Conservation (phyloP, 2,797 vertebrate genomes). For the Clarias fuscus region DNA sequence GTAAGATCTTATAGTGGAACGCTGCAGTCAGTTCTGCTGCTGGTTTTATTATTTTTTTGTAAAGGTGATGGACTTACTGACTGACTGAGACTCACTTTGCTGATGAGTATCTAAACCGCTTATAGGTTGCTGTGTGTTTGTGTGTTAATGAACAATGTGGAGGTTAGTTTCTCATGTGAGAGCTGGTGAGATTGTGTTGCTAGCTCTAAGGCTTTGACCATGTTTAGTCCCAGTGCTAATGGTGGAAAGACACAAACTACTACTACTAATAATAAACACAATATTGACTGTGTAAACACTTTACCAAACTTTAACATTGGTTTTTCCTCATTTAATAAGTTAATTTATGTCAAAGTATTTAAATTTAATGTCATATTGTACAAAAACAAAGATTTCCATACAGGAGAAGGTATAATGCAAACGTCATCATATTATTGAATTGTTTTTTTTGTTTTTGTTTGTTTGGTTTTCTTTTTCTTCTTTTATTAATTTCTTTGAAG, state of each 20-base stretch:
- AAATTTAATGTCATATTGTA: background rate
- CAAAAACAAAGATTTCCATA: background rate
- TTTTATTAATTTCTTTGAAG: background rate
- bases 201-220: constrained; percentile 4
- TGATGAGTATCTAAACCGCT: background rate
- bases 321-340: background rate
- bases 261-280: background rate
- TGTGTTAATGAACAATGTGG: background rate
- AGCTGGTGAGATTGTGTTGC: constrained; percentile 2
- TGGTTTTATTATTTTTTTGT: background rate
- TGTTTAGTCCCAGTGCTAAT: background rate
- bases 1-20: background rate
- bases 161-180: constrained; percentile 5
- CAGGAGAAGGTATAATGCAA: background rate
- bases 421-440: too few species aligned
- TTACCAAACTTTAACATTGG: background rate
- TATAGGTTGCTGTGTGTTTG: background rate
- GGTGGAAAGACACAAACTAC: background rate
- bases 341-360: background rate
- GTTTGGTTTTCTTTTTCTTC: too few species aligned
- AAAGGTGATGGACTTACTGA: background rate
- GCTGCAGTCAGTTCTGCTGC: background rate
- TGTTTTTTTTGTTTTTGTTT: too few species aligned
- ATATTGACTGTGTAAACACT: background rate
- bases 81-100: background rate